Evolutionary conservation across 2,113 vertebrate species (phyloP).

Genomic region (Martes martes): DNA sequence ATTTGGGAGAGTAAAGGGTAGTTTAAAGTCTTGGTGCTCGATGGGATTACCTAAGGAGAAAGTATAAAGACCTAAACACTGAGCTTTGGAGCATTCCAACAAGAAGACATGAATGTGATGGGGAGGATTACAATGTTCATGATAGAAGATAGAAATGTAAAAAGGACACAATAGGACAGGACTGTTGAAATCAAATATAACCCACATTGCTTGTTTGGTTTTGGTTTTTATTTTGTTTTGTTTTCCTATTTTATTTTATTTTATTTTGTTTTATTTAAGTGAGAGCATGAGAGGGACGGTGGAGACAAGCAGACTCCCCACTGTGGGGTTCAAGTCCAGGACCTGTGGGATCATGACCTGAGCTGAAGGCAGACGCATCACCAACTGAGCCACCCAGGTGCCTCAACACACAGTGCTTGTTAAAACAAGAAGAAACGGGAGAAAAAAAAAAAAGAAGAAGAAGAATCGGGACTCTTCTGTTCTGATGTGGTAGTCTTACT

Average conservation of each 20-base stretch:
- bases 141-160: neutral
- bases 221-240: neutral
- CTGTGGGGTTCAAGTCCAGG: neutral
- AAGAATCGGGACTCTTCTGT: neutral
- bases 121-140: neutral
- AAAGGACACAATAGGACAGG: neutral
- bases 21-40: neutral
- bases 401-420: neutral
- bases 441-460: no score
- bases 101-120: neutral
- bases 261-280: neutral
- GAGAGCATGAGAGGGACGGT: neutral
- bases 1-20: neutral
- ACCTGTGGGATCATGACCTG: neutral
- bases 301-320: neutral
- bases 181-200: neutral
- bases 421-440: neutral
- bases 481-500: neutral
- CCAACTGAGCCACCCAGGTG: neutral
- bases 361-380: neutral
- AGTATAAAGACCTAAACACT: neutral
- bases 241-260: neutral
- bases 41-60: neutral
- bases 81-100: neutral
- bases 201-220: neutral